Conservation (phyloP, 2,888 invertebrate species). For the Acanthosepion esculentum region DNA sequence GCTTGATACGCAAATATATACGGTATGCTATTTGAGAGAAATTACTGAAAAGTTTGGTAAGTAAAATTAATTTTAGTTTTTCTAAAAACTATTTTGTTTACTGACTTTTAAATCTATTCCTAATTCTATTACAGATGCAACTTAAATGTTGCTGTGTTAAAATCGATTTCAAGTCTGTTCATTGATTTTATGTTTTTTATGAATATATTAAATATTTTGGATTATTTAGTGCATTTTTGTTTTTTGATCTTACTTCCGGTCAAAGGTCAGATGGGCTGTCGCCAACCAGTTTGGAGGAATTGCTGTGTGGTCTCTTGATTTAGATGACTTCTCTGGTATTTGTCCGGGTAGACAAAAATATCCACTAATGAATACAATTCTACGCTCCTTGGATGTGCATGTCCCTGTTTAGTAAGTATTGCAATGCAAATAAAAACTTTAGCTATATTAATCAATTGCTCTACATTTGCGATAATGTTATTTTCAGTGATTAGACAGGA, state of each 20-base stretch:
- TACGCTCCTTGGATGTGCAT: neutral
- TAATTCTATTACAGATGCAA: too few species aligned
- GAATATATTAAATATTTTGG: neutral
- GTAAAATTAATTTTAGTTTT: too few species aligned
- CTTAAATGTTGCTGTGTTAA: too few species aligned
- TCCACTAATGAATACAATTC: slow-evolving; percentile 47
- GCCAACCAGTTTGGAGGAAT: slow-evolving; percentile 49
- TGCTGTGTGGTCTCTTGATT: slow-evolving; percentile 55
- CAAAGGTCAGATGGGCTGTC: neutral
- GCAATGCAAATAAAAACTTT: too few species aligned
- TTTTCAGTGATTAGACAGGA: neutral
- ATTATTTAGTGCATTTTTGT: neutral
- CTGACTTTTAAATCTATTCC: too few species aligned
- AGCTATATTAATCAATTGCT: too few species aligned
- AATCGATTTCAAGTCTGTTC: too few species aligned
- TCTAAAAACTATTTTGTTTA: too few species aligned
- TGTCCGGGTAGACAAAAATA: slow-evolving; percentile 33
- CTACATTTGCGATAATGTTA: too few species aligned
- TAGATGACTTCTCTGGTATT: slow-evolving; percentile 57
- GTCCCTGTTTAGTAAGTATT: slow-evolving; percentile 37
- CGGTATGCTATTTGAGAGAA: too few species aligned
- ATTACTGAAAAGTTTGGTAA: too few species aligned
- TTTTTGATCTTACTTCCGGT: neutral
- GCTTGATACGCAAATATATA: too few species aligned
- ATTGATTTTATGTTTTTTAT: neutral